phyloP scores from a whole-genome alignment of 1,140 invertebrate species.

The Lucilia cuprina region DNA sequence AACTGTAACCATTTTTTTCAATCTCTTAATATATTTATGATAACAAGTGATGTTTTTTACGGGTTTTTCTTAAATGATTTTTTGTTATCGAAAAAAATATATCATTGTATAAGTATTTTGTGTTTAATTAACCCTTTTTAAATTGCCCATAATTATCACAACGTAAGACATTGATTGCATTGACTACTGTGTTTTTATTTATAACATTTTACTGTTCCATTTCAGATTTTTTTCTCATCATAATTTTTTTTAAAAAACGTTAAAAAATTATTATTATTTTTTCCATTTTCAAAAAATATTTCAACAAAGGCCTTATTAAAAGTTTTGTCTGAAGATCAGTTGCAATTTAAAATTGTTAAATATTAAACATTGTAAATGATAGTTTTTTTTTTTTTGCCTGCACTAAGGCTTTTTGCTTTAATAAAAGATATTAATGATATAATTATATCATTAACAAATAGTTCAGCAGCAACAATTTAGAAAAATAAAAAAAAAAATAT shows the following conservation, averaged over 20 bases:
- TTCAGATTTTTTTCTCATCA: background rate
- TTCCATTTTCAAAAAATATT: constrained; percentile 4
- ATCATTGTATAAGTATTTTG: background rate
- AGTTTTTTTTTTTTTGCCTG: background rate
- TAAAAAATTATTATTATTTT: constrained; percentile 29
- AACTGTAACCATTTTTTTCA: background rate
- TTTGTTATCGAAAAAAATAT: background rate
- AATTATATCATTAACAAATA: constrained; percentile 35
- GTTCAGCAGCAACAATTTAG: background rate
- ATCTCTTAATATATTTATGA: background rate
- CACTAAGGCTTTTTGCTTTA: background rate
- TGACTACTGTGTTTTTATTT: background rate
- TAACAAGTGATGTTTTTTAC: background rate
- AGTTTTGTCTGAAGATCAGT: constrained; percentile 18
- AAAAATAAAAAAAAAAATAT: background rate
- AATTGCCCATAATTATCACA: constrained; percentile 51
- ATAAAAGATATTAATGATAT: constrained; percentile 15
- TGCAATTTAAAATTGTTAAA: constrained; percentile 27
- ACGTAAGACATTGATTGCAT: background rate
- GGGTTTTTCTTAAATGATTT: background rate
- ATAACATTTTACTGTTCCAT: too few relatives aligned
- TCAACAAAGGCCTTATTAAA: constrained; percentile 28
- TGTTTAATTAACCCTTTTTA: constrained; percentile 61
- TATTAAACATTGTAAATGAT: constrained; percentile 22
- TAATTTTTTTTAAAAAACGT: background rate